These are phyloP conservation scores for Himantopus leucocephalus DNA, from an alignment of 2,113 vertebrate species.

Conservation along the genomic window DNA sequence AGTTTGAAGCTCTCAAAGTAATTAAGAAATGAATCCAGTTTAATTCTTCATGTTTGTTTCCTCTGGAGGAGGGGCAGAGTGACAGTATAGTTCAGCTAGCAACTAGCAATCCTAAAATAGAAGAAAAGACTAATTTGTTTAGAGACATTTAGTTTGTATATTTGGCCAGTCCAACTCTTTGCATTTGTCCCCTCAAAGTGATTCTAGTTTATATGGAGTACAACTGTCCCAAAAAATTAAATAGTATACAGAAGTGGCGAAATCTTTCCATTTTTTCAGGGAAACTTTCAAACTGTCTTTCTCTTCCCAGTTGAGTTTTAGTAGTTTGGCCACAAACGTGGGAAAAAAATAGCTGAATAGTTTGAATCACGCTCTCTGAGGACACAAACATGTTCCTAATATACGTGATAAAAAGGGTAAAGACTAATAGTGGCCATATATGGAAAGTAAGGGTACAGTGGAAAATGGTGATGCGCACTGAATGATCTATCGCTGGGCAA, in stretches of 20 bases:
- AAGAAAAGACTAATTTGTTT: not conserved
- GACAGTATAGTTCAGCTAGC: not conserved
- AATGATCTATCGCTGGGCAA: not conserved
- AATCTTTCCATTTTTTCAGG: not conserved
- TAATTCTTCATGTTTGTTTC: conserved; percentile 10
- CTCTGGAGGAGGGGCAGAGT: not conserved
- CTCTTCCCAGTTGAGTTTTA: not conserved
- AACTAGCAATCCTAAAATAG: not conserved
- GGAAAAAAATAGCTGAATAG: not conserved
- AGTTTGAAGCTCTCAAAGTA: not conserved
- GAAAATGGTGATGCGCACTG: not conserved
- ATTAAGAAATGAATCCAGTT: not conserved
- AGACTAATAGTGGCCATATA: not conserved
- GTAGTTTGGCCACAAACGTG: not conserved
- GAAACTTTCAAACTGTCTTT: not conserved
- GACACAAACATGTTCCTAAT: not conserved
- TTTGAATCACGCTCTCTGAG: not conserved
- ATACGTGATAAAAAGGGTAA: not conserved
- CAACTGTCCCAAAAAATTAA: not conserved
- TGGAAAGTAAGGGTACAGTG: not conserved
- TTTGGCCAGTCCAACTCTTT: not conserved
- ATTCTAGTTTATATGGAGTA: not conserved
- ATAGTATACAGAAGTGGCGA: not conserved
- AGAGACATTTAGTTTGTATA: not conserved
- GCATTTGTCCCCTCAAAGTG: not conserved